Base-by-base conservation (phyloP, 2,888 invertebrate species). In the Cephus spinipes region DNA sequence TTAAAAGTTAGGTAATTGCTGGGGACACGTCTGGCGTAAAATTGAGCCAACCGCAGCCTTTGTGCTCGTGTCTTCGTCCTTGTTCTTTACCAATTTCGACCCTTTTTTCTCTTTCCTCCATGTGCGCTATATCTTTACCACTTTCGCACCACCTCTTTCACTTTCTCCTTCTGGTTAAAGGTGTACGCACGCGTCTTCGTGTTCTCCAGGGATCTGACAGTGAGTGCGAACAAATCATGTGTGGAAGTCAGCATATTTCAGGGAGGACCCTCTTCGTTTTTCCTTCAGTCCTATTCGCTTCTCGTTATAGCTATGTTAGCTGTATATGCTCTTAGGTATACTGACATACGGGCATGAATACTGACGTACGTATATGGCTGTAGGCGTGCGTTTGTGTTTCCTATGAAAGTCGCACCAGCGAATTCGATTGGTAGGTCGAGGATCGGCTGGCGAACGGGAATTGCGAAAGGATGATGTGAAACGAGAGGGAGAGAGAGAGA, bases 191-290 rank as follows among this genome's bases (percentile, higher is more conserved):
- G 2, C 23, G 55, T 55, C 55, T 15, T 55, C 23, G 55, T 9
- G 55, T 55, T 55, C 23, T 55, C 55, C 55, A 55, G 23, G 23
- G 55, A 55, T 23, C 55, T 2, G 55, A 9, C 31, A 71, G 31
- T 6, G 31, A 15, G 31, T 9, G 71, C 31, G 71, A 31, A 15
- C 12, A 23, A 71, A 12, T 82, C 82, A 85, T 87, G 87, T 88
- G 87, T 89, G 90, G 90, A 90, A 91, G 91, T 91, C 91, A 91
- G 91, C 91, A 91, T 90, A 90, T 91, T 91, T 90, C 84, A 89
- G 81, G 84, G 80, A 77, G 77, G 32, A 33, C 31, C 71, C 31
- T 30, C 12, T 31, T 15, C 31, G 6, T 31, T 76, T 73, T 79
- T 73, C 55, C 55, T 76, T 79, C n/a, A 77, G 76, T 80, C 79